Evolutionary conservation across 2,888 invertebrate genomes (phyloP), one percentile per base, ranked within the genome.

Genomic region (Ichneumon xanthorius): DNA sequence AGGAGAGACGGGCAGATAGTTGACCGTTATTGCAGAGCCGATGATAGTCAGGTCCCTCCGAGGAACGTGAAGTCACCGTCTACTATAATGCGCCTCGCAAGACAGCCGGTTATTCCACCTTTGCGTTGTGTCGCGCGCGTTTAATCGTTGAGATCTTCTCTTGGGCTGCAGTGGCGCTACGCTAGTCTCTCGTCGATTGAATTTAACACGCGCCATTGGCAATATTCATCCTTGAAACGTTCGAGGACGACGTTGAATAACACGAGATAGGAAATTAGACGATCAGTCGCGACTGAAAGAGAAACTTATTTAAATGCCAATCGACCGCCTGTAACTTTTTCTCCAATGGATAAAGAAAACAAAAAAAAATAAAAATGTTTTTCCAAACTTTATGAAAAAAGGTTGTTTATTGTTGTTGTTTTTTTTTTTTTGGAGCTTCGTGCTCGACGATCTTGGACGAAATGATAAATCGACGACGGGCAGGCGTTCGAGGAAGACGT

Each of bases 21-120:
- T 68, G 85, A 80, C 85, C 82, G 85, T 85, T 85, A 85, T 80
- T 82, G 85, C 79, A 82, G 45, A 48, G 67, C 50, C 65, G 82
- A 85, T 82, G 79, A 85, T 82, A 72, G 85, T 45, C 40, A 65
- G 76, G 61, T n/a, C 50, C 48, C 11, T 65, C 26, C 45, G 22
- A 30, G 37, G 82, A 75, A 82, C 45, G 76, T 80, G 76, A 80
- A 84, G 84, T 84, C 84, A 84, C 80, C 84, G 84, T 50, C 80
- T 67, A 72, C 58, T 50, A 63, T 84, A 58, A 80, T 67, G 67
- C 76, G 19, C 19, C 53, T 22, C n/a, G 33, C 33, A 33, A 63
- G 63, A 71, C 76, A 61, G 72, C 80, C 72, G 84, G 84, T 84
- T 84, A 73, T 78, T 79, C 80, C 63, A 82, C 77, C 77, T 72